Evolutionary conservation across 2,888 invertebrate genomes (phyloP).

Genomic region (Proisotoma minuta): DNA sequence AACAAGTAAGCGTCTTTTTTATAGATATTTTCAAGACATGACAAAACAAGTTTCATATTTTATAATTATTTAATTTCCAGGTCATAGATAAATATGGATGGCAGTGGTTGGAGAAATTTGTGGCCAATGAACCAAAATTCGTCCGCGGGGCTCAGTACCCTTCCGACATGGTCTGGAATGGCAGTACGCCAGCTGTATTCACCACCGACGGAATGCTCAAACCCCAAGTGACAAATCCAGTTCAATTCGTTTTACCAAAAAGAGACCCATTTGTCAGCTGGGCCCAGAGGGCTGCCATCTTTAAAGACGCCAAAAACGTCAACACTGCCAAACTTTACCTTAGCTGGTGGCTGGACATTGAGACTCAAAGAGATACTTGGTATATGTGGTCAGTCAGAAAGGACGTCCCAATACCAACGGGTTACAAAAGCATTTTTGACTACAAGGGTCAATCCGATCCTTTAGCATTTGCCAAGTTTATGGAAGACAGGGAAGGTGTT

Average conservation of each 20-base stretch:
- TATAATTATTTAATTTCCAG: no score
- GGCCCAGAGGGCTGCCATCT: slow-evolving; percentile 26
- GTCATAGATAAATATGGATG: slow-evolving; percentile 25
- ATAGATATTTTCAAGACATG: no score
- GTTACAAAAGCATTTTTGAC: slow-evolving; percentile 8
- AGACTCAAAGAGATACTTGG: neutral
- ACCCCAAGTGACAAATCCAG: neutral
- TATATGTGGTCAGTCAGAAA: slow-evolving; percentile 15
- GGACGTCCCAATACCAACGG: slow-evolving; percentile 14
- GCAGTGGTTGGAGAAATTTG: slow-evolving; percentile 11
- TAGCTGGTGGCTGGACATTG: slow-evolving; percentile 16
- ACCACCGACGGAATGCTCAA: neutral
- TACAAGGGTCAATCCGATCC: slow-evolving; percentile 19
- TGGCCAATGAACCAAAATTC: slow-evolving; percentile 14
- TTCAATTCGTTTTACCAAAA: slow-evolving; percentile 16
- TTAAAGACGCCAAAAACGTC: slow-evolving; percentile 17
- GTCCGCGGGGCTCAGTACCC: slow-evolving; percentile 23
- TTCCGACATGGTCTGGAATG: neutral
- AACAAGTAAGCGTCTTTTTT: no score
- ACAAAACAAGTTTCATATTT: no score
- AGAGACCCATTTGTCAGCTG: slow-evolving; percentile 26
- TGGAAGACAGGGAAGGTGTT: slow-evolving; percentile 14
- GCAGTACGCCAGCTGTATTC: slow-evolving; percentile 1
- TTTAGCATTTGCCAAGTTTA: slow-evolving; percentile 16
- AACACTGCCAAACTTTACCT: slow-evolving; percentile 24